phyloP scores from a whole-genome alignment of 2,797 vertebrate genomes.

The Scolopax rusticola region DNA sequence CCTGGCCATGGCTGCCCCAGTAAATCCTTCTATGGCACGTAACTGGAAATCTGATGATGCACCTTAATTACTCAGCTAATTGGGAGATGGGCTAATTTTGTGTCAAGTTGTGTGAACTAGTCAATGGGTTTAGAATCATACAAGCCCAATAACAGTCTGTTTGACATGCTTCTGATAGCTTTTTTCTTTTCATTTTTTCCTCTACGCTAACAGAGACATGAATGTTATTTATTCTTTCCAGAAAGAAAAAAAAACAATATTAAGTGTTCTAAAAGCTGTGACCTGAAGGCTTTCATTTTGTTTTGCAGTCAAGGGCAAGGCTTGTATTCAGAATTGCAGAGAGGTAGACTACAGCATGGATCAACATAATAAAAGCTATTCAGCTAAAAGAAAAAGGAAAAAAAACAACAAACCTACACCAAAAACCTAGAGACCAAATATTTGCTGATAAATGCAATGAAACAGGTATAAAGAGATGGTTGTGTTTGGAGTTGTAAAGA shows the following conservation, averaged over 20 bases:
- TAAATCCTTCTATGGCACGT: neutral
- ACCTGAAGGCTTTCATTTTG: slow-evolving; percentile 42
- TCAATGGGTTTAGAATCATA: neutral
- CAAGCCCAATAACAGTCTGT: neutral
- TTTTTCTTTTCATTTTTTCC: neutral
- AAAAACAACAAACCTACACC: neutral
- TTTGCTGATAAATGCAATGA: slow-evolving; percentile 1
- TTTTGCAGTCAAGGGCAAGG: slow-evolving; percentile 38
- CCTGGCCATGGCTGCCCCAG: neutral
- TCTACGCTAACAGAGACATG: neutral
- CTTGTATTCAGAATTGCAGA: neutral
- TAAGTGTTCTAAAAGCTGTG: slow-evolving; percentile 60
- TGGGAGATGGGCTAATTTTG: slow-evolving; percentile 13
- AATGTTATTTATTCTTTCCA: slow-evolving; percentile 33
- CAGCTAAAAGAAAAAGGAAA: neutral
- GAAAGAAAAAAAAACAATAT: slow-evolving; percentile 14
- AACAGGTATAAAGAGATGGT: neutral
- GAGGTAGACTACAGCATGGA: neutral
- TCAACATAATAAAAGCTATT: slow-evolving; percentile 35
- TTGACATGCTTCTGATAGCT: neutral
- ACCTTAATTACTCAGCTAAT: neutral
- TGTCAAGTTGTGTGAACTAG: neutral
- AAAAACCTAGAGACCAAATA: neutral
- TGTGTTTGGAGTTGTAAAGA: neutral
- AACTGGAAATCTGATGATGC: neutral